These are phyloP conservation scores for Anoura caudifer DNA, from an alignment of 2,113 vertebrate species.

Conservation along the genomic window DNA sequence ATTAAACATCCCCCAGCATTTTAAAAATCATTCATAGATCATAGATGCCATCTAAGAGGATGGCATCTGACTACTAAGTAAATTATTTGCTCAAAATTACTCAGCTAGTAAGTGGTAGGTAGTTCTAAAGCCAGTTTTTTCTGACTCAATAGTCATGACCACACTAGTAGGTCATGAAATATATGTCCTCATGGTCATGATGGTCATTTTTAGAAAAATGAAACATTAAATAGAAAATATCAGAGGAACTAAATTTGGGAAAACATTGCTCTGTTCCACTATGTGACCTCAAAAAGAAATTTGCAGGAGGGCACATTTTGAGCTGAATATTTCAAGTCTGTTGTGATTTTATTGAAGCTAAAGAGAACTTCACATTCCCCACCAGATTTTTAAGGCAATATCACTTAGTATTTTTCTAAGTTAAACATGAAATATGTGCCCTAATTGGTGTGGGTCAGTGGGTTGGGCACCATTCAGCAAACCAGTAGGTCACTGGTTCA, in stretches of 20 bases:
- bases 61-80: not conserved
- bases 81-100: not conserved
- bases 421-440: not conserved
- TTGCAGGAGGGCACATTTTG: not conserved
- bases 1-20: not conserved
- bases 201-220: slow-evolving; percentile 4
- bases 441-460: too few species aligned
- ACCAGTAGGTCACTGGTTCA: too few species aligned
- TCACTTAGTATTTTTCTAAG: not conserved
- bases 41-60: not conserved
- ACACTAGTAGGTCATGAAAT: not conserved
- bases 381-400: not conserved
- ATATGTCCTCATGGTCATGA: not conserved
- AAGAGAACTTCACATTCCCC: not conserved
- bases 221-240: slow-evolving; percentile 24
- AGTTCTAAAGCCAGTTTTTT: not conserved
- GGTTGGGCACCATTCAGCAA: too few species aligned
- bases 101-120: not conserved
- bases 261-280: not conserved
- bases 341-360: not conserved
- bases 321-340: not conserved
- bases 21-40: not conserved
- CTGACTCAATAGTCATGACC: not conserved
- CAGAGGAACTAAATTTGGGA: not conserved
- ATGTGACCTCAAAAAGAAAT: not conserved